Base-by-base conservation (phyloP, 2,888 invertebrate genomes). In the Cordilura impudica region DNA sequence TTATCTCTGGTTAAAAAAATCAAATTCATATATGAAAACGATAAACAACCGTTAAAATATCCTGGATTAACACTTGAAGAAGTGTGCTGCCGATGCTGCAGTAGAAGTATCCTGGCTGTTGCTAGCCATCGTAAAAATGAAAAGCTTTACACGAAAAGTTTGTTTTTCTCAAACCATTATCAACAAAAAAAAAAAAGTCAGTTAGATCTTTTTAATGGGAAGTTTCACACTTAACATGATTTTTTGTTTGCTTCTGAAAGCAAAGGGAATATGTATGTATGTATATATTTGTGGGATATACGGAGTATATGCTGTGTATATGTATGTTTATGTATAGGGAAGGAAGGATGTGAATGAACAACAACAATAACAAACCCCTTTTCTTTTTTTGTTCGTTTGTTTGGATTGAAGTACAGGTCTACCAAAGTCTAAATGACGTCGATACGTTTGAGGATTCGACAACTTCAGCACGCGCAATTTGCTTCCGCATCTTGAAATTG, bases 401-500 rank as follows among this genome's bases (percentile, higher is more conserved):
- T 12, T 49, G 35, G 47, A 49, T 54, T 56, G 67, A 78, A 69
- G 78, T 65, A 70, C 49, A 78, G 53, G 58, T 78, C 47, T 70
- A 74, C 63, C 74, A 79, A 76, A 79, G 45, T 19, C 69, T 72
- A 77, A 77, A 73, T 73, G 73, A 73, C 67, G 80, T 77, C 73
- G 80, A 76, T 77, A 77, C 49, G 80, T 72, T 77, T 77, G 56
- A 56, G 74, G 60, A 81, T 83, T 83, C 85, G 87, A 87, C 88
- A 87, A 87, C 87, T 87, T 87, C 84, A 87, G 87, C 87, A 87
- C 87, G 87, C 87, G 87, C 87, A 87, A 87, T 87, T 79, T 87
- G 87, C 87, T 87, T 87, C 87, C 87, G 87, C 88, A 87, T 87
- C 87, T 87, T 87, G 86, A 87, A 87, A 87, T 85, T 85, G 85